Percentiles rank a stretch among this genome's conserved stretches.
Evolutionary conservation across 2,888 invertebrate species (phyloP).

Genomic region (Pimpla rufipes): DNA sequence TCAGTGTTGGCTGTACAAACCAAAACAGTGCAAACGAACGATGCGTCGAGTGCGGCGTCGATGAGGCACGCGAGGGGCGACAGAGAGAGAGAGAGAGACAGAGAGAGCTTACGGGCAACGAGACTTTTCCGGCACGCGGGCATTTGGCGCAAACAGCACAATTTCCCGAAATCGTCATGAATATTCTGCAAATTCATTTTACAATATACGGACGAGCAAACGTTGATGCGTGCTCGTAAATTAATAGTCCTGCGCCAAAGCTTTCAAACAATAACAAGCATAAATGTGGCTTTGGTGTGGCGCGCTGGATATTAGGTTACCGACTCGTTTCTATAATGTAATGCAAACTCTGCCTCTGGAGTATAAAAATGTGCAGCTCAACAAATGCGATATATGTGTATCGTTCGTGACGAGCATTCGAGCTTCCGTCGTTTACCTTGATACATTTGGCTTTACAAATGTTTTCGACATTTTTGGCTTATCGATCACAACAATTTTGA

Average conservation of each 20-base stretch:
- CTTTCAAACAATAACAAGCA: slow-evolving; percentile 50
- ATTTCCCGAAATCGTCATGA: slow-evolving; percentile 68
- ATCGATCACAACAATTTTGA: no score
- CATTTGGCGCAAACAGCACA: slow-evolving; percentile 50
- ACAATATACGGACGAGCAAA: slow-evolving; percentile 72
- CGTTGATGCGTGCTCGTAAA: slow-evolving; percentile 75
- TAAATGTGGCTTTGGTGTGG: not conserved
- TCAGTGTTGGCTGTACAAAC: slow-evolving; percentile 2
- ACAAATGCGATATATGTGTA: not conserved
- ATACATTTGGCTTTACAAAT: no score
- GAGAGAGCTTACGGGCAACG: not conserved
- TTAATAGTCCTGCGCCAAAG: slow-evolving; percentile 71
- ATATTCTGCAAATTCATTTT: slow-evolving; percentile 73
- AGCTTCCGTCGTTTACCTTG: no score
- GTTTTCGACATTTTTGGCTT: no score
- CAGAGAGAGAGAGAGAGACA: not conserved
- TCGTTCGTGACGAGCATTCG: no score
- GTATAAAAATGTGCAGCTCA: slow-evolving; percentile 12
- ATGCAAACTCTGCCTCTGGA: slow-evolving; percentile 61
- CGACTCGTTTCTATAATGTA: slow-evolving; percentile 68
- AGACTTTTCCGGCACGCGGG: slow-evolving; percentile 30
- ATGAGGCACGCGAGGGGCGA: not conserved
- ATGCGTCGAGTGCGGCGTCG: slow-evolving; percentile 24
- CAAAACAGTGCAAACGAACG: slow-evolving; percentile 69
- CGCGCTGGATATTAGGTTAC: slow-evolving; percentile 43